A percentile compares a stretch with the other conserved stretches of the same genome.
Conservation (phyloP, 2,113 vertebrate species). For the Lampris megalopsis region DNA sequence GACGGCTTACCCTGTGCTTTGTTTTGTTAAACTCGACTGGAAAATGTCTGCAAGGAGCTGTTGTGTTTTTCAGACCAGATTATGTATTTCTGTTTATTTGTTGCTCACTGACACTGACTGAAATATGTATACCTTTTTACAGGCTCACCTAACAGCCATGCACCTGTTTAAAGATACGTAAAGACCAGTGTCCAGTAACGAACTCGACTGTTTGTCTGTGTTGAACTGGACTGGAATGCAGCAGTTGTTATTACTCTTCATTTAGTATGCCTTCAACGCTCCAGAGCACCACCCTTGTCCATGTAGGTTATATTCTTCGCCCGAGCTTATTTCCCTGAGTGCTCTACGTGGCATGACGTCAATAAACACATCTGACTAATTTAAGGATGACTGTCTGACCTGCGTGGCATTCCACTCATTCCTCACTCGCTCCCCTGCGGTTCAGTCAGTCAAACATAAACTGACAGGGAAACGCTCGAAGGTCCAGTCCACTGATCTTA, state of each 20-base stretch:
- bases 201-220: neutral
- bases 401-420: slow-evolving; percentile 50
- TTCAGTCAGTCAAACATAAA: slow-evolving; percentile 8
- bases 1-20: neutral
- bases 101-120: too few relatives aligned
- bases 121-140: too few relatives aligned
- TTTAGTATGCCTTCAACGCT: slow-evolving; percentile 6
- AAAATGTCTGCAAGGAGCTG: neutral
- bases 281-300: neutral
- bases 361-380: slow-evolving; percentile 36
- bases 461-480: slow-evolving; percentile 32
- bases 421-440: slow-evolving; percentile 15
- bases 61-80: neutral
- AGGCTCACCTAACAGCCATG: too few relatives aligned
- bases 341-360: slow-evolving; percentile 9
- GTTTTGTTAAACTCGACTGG: neutral
- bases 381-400: slow-evolving; percentile 33
- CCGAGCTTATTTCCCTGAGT: slow-evolving; percentile 5
- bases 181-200: neutral
- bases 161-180: neutral
- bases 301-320: neutral
- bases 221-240: neutral
- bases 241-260: neutral
- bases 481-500: too few relatives aligned
- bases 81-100: neutral